A percentile compares a stretch with the other conserved stretches of the same genome.
phyloP scores from a whole-genome alignment of 2,888 invertebrate genomes.

The Arrhopalites spinosus region DNA sequence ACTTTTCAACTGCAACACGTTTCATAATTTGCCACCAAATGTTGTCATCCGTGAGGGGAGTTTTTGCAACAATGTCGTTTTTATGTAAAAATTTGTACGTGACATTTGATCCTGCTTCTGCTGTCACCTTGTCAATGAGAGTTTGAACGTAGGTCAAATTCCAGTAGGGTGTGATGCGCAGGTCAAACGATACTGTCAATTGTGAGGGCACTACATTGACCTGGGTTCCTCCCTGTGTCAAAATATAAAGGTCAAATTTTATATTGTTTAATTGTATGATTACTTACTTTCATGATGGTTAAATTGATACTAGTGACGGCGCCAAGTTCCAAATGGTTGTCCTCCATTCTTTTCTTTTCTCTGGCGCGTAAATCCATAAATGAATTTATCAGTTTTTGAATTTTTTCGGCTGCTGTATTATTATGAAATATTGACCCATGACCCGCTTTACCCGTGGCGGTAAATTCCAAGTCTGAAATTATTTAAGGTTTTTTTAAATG shows the following conservation, averaged over 20 bases:
- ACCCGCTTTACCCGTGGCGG: constrained; percentile 74
- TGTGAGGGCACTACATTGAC: constrained; percentile 83
- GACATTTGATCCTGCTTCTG: constrained; percentile 74
- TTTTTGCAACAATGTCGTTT: constrained; percentile 59
- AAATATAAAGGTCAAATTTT: too few relatives aligned
- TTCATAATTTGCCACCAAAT: neutral
- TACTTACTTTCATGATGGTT: constrained; percentile 73
- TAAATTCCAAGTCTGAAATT: neutral
- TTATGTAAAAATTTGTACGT: constrained; percentile 67
- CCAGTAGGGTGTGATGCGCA: constrained; percentile 71
- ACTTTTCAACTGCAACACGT: neutral
- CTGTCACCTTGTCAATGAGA: constrained; percentile 63
- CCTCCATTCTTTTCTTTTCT: constrained; percentile 70
- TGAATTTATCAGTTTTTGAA: constrained; percentile 72
- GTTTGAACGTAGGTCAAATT: constrained; percentile 68
- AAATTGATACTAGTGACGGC: constrained; percentile 87
- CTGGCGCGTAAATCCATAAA: constrained; percentile 72
- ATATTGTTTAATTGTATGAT: too few relatives aligned
- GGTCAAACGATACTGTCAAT: constrained; percentile 74
- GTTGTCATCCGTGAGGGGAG: neutral
- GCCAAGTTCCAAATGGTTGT: constrained; percentile 71
- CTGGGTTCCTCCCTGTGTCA: constrained; percentile 77
- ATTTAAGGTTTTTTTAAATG: too few relatives aligned
- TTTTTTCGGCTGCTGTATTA: constrained; percentile 83
- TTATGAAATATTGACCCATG: constrained; percentile 83